Base-by-base conservation (phyloP, 2,888 invertebrate species). In the Xanthia togata region DNA sequence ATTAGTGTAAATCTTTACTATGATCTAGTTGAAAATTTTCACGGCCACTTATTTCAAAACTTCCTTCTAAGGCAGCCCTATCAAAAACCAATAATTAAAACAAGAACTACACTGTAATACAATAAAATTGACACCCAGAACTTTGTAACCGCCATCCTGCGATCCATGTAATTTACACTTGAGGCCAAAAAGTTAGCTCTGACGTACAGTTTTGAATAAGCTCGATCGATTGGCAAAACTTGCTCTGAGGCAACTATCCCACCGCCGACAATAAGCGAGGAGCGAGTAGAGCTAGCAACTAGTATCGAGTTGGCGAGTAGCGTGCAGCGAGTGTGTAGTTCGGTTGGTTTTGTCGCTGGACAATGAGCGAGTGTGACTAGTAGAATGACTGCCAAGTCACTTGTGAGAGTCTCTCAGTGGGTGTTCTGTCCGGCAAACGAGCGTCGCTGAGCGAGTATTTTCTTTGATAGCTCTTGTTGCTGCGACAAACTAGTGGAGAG, bases 101-200 rank as follows among this genome's bases (percentile, higher is more conserved):
- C 23, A 17, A 17, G 5, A 47, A 50, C 67, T n/a, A 35, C 35
- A 53, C 53, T 55, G 35, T 70, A 65, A 53, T 14, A 55, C 75
- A 86, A 76, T 78, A 76, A 81, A 84, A 85, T 60, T 59, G 76
- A 57, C 82, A 69, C 68, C 62, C 72, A n/a, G 57, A 71, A 86
- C 62, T 81, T 84, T 59, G 12, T 62, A 68, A 59, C 62, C 63
- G 31, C 53, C 31, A 31, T 31, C 23, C 8, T 65, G 31, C 14
- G 38, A 81, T 70, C 41, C 9, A 17, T 78, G 55, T 72, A 78
- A 81, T 79, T 82, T 69, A 87, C 82, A 81, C 81, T 87, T 73
- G 47, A 72, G 69, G 68, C 70, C 74, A 76, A 82, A 84, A 87
- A 87, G 85, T 85, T 87, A 60, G 53, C 31, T 26, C 38, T 6